phyloP scores from a whole-genome alignment of 2,797 vertebrate genomes.

The Tapirus indicus region DNA sequence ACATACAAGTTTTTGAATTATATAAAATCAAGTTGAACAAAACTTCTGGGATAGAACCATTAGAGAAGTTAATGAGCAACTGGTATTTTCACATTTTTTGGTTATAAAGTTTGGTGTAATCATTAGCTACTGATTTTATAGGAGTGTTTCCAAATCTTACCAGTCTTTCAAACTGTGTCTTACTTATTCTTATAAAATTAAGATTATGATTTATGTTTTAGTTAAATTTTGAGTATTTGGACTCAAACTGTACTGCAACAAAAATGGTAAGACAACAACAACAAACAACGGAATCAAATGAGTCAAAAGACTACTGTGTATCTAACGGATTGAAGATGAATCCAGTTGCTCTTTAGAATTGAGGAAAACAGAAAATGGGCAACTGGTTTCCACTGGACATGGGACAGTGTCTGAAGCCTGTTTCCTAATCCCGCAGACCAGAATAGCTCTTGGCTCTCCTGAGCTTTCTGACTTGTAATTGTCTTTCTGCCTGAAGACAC shows the following conservation, averaged over 20 bases:
- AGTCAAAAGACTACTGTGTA: not conserved
- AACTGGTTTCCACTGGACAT: not conserved
- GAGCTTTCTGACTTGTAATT: conserved; percentile 19
- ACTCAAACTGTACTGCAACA: not conserved
- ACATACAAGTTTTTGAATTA: not conserved
- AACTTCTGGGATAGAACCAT: not conserved
- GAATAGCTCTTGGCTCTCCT: conserved; percentile 5
- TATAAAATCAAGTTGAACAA: not conserved
- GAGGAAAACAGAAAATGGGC: not conserved
- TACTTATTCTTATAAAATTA: conserved; percentile 10
- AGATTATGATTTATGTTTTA: not conserved
- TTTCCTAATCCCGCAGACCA: conserved; percentile 1
- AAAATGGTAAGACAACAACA: not conserved
- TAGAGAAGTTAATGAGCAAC: not conserved
- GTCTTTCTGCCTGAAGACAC: conserved; percentile 43
- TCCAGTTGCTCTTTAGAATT: conserved; percentile 13
- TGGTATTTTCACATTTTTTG: not conserved
- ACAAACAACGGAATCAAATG: not conserved
- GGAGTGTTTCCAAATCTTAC: not conserved
- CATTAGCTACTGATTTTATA: not conserved
- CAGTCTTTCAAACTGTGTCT: not conserved
- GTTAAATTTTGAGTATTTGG: conserved; percentile 25
- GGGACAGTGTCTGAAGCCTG: not conserved
- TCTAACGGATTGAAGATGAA: not conserved
- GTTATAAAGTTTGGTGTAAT: conserved; percentile 36